Evolutionary conservation across 2,888 invertebrate genomes (phyloP), one percentile per base, ranked within the genome.

Genomic region (Rhyacophila evoluta): DNA sequence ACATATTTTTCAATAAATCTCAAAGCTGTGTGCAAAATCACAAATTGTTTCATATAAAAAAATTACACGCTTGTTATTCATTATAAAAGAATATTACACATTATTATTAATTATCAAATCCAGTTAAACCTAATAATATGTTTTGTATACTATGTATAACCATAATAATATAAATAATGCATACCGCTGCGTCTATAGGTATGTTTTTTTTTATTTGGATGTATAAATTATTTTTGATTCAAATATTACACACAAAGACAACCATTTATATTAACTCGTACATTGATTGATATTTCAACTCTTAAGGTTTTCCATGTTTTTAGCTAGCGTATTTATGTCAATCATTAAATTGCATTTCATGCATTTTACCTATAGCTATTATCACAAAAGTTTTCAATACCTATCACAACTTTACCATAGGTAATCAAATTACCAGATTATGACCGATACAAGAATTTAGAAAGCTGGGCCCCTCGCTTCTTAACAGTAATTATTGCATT

Each of bases 341-440:
- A 55, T 55, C 15, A 19, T 25, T 25, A 55, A 25, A 55, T 12
- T 55, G 55, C 55, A 55, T 55, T 55, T 10, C 15, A 55, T 55
- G 55, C 55, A 25, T 55, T 69, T 39, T 39, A 36, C 69, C 15
- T 72, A 72, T 27, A 55, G 67, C 72, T 76, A 76, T 38, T 76
- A 76, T 76, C 76, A 76, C 76, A 76, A 70, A 33, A 55, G 33
- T 41, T 38, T 28, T 3, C 67, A 76, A 37, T 76, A 67, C 38
- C 55, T 67, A 72, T 76, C 67, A 72, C 67, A 70, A 38, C 39
- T 75, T 69, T 55, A 8, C n/a, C 10, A 29, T 70, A 36, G 25
- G 33, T 70, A 19, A 55, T 55, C 10, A 8, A 55, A 55, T 55
- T 55, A 55, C 55, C 19, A 8, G 19, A 19, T 19, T 55, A 55